phyloP scores from a whole-genome alignment of 64 coral and sea anemone species.

The Trachythela sp. region DNA sequence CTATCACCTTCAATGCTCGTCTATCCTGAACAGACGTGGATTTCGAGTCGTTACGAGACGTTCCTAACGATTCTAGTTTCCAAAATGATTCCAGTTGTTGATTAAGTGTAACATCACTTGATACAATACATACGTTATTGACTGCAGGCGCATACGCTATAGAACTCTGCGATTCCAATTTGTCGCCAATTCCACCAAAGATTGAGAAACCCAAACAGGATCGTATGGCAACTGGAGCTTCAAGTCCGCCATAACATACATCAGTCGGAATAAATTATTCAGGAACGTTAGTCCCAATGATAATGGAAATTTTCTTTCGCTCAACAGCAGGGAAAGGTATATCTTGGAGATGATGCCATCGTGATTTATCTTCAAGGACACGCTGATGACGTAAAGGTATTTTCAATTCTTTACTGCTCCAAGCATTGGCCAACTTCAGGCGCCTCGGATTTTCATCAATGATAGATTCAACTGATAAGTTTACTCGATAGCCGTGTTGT shows the following conservation, averaged over 20 bases:
- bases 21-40: constrained; percentile 35
- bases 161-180: neutral
- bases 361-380: neutral
- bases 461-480: constrained; percentile 11
- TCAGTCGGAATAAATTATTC: constrained; percentile 46
- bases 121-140: neutral
- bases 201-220: constrained; percentile 33
- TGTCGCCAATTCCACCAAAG: neutral
- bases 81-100: constrained; percentile 44
- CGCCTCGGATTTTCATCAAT: neutral
- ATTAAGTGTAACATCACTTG: neutral
- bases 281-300: constrained; percentile 44
- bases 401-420: constrained; percentile 33
- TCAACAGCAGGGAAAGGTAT: constrained; percentile 31
- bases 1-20: constrained; percentile 16
- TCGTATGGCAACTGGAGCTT: constrained; percentile 23
- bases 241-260: constrained; percentile 16
- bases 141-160: neutral
- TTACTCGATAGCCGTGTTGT: constrained; percentile 15
- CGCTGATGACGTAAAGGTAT: constrained; percentile 36
- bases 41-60: neutral
- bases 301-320: constrained; percentile 19
- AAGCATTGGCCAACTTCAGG: neutral
- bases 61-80: constrained; percentile 32
- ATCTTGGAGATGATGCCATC: constrained; percentile 27